Conservation (phyloP, 2,797 vertebrate genomes). For the Spheniscus humboldti region DNA sequence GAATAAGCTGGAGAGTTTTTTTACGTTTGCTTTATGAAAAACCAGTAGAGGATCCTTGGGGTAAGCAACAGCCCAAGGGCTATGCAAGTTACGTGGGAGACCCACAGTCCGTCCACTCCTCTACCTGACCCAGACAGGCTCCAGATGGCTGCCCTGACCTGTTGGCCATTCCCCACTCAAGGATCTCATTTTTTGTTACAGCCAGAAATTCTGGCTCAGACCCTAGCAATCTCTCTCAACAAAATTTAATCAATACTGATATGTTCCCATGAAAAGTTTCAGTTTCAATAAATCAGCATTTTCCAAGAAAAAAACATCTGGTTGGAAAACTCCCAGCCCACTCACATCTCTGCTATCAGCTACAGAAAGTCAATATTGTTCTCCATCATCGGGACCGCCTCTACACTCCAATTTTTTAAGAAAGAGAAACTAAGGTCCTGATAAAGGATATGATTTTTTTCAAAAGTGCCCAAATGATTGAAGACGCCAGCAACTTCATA, state of each 20-base stretch:
- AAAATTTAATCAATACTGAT: slow-evolving; percentile 65
- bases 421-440: not conserved
- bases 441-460: not conserved
- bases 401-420: slow-evolving; percentile 12
- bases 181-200: slow-evolving; percentile 10
- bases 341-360: slow-evolving; percentile 45
- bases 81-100: not conserved
- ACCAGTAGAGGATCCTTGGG: not conserved
- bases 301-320: slow-evolving; percentile 48
- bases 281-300: slow-evolving; percentile 60
- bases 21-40: not conserved
- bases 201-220: slow-evolving; percentile 32
- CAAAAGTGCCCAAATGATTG: not conserved
- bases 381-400: not conserved
- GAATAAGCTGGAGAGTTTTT: not conserved
- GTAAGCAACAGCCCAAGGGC: not conserved
- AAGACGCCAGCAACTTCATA: not conserved
- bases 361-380: slow-evolving; percentile 48
- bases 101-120: not conserved
- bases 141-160: slow-evolving; percentile 46
- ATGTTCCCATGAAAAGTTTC: slow-evolving; percentile 63
- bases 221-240: slow-evolving; percentile 21
- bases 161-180: not conserved
- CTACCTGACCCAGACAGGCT: slow-evolving; percentile 43
- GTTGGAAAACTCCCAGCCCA: slow-evolving; percentile 46